phyloP scores from a whole-genome alignment of 1,140 invertebrate species.

The Drosophila kikkawai region DNA sequence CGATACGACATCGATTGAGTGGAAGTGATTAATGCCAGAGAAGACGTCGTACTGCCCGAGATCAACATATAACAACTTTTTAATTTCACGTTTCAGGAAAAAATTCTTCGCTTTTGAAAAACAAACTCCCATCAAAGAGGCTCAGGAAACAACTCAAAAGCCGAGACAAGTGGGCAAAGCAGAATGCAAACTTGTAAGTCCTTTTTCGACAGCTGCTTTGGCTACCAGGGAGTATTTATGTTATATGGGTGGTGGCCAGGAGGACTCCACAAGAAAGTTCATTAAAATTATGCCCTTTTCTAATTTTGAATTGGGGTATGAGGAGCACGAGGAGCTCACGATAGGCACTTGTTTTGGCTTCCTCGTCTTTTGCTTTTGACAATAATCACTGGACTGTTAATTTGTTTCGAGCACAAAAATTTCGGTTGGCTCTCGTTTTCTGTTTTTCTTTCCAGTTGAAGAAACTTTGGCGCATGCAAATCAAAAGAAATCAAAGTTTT shows the following conservation, averaged over 20 bases:
- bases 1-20: conserved; percentile 51
- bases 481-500: conserved; percentile 81
- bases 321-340: conserved; percentile 31
- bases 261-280: conserved; percentile 69
- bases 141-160: conserved; percentile 62
- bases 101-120: conserved; percentile 43
- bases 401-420: conserved; percentile 63
- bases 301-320: conserved; percentile 63
- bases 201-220: conserved; percentile 78
- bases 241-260: conserved; percentile 27
- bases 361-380: conserved; percentile 76
- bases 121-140: conserved; percentile 60
- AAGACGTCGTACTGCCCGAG: conserved; percentile 3
- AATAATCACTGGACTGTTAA: conserved; percentile 83
- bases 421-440: conserved; percentile 25
- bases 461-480: conserved; percentile 80
- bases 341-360: conserved; percentile 76
- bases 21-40: conserved; percentile 61
- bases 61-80: conserved; percentile 37
- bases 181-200: conserved; percentile 72
- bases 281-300: conserved; percentile 84
- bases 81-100: conserved; percentile 18
- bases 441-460: conserved; percentile 73
- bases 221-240: conserved; percentile 52
- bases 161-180: conserved; percentile 59